Evolutionary conservation across 2,888 invertebrate species (phyloP).

Genomic region (Clivina fossor): DNA sequence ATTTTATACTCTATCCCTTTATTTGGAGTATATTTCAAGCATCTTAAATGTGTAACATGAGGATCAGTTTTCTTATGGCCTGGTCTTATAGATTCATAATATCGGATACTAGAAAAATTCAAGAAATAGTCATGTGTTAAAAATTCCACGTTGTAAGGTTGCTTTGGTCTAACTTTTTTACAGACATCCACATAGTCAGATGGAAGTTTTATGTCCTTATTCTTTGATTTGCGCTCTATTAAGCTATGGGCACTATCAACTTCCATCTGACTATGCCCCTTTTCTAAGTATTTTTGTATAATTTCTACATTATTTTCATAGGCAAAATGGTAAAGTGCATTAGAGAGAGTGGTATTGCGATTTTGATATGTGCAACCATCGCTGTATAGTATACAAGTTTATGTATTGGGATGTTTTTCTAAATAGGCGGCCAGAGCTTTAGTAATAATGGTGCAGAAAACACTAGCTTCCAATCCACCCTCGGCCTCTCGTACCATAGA

Average conservation of each 20-base stretch:
- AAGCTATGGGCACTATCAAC: not conserved
- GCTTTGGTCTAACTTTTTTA: not conserved
- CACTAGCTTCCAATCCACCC: too few relatives aligned
- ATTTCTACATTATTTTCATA: not conserved
- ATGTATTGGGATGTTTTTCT: too few relatives aligned
- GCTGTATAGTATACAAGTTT: too few relatives aligned
- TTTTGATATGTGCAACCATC: constrained; percentile 9
- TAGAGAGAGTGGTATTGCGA: not conserved
- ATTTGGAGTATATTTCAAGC: not conserved
- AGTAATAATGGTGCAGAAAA: not conserved
- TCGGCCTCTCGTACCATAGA: not conserved
- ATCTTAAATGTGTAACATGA: not conserved
- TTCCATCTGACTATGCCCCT: constrained; percentile 1
- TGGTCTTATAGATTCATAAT: constrained; percentile 7
- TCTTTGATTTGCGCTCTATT: not conserved
- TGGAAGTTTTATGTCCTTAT: not conserved
- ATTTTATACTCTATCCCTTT: not conserved
- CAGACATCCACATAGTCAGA: not conserved
- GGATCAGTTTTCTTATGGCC: not conserved
- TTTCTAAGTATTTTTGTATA: not conserved
- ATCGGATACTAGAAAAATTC: not conserved
- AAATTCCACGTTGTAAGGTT: not conserved
- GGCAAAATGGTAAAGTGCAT: not conserved
- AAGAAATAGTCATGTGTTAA: not conserved
- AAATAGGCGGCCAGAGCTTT: too few relatives aligned